Conservation (phyloP, 2,888 invertebrate species). For the Hetaerina titia region DNA sequence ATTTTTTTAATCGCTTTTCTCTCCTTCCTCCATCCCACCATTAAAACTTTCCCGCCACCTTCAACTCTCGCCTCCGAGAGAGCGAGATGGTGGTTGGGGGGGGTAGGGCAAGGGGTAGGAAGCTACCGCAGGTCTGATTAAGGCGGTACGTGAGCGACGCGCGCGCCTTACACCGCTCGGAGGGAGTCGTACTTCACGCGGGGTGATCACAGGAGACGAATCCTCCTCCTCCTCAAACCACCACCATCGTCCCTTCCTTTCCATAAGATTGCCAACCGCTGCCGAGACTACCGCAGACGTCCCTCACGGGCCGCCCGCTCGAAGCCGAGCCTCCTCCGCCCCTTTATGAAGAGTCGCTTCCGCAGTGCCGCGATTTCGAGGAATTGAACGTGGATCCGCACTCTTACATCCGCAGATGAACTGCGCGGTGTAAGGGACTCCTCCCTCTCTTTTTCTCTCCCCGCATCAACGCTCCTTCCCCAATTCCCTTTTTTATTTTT, state of each 20-base stretch:
- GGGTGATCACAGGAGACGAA: background rate
- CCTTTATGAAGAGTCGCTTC: background rate
- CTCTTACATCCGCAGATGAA: background rate
- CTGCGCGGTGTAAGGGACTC: background rate
- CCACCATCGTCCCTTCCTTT: background rate
- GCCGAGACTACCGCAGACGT: background rate
- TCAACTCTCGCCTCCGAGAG: background rate
- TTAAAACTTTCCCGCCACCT: background rate
- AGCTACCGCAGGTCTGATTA: background rate
- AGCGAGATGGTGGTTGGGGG: background rate
- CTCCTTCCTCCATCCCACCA: background rate
- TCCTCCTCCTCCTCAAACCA: background rate
- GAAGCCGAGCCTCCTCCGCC: background rate
- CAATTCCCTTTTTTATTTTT: background rate
- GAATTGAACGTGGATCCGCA: background rate
- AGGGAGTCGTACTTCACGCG: background rate
- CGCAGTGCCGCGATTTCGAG: background rate
- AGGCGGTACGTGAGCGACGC: background rate
- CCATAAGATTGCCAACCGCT: background rate
- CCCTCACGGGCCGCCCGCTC: background rate
- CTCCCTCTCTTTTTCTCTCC: background rate
- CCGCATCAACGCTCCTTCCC: background rate
- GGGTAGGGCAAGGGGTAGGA: background rate
- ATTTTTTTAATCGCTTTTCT: background rate
- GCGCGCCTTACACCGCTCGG: background rate